A percentile compares a stretch with the other conserved stretches of the same genome.
Conservation (phyloP, 2,888 invertebrate species). For the Apamea monoglypha region DNA sequence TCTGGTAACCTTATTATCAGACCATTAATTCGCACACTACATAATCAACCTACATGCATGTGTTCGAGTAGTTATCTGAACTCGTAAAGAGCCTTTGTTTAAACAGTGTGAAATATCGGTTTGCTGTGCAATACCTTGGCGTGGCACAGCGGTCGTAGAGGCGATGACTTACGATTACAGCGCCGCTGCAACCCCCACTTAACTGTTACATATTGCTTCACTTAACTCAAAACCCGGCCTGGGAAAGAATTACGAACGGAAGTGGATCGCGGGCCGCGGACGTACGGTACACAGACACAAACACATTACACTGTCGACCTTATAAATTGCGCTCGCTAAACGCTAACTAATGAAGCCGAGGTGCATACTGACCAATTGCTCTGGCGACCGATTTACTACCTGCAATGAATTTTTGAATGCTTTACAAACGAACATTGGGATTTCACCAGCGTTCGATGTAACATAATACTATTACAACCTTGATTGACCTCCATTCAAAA, state of each 20-base stretch:
- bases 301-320: slow-evolving; percentile 72
- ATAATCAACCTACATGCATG: slow-evolving; percentile 36
- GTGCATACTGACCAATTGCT: slow-evolving; percentile 59
- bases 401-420: slow-evolving; percentile 45
- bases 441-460: slow-evolving; percentile 14
- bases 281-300: slow-evolving; percentile 72
- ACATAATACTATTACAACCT: slow-evolving; percentile 16
- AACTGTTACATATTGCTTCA: slow-evolving; percentile 84
- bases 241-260: slow-evolving; percentile 80
- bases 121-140: slow-evolving; percentile 73
- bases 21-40: background rate
- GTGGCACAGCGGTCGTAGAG: slow-evolving; percentile 72
- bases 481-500: slow-evolving; percentile 28
- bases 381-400: slow-evolving; percentile 52
- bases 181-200: slow-evolving; percentile 80
- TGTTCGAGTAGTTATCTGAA: slow-evolving; percentile 56
- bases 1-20: slow-evolving; percentile 7
- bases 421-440: slow-evolving; percentile 24
- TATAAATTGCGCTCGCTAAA: slow-evolving; percentile 71
- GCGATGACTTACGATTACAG: slow-evolving; percentile 83
- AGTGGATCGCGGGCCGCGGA: slow-evolving; percentile 72
- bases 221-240: slow-evolving; percentile 83
- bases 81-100: slow-evolving; percentile 75
- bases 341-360: slow-evolving; percentile 62
- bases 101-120: slow-evolving; percentile 79